Percentiles rank a stretch among this genome's conserved stretches.
Conservation (phyloP, 2,113 vertebrate species). For the Lycocorax pyrrhopterus region DNA sequence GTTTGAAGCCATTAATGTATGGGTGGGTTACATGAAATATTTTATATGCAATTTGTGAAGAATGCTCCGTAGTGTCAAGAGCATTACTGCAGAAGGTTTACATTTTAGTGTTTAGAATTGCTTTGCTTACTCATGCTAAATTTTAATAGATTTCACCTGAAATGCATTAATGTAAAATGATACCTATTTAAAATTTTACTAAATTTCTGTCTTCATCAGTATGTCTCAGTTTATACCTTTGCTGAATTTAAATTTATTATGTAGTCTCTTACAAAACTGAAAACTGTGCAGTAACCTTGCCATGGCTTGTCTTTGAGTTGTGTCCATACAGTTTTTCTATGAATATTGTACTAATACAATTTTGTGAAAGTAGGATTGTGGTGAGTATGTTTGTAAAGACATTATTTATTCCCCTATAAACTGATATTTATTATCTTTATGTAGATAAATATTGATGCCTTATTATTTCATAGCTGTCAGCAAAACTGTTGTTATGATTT, state of each 20-base stretch:
- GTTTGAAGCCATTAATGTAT: neutral
- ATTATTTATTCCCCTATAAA: slow-evolving; percentile 20
- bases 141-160: neutral
- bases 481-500: neutral
- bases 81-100: neutral
- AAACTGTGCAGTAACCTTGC: neutral
- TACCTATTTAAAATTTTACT: neutral
- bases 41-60: neutral
- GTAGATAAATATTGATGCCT: neutral
- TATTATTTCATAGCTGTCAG: neutral
- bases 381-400: neutral
- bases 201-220: neutral
- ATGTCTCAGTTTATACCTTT: neutral
- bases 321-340: neutral
- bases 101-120: neutral
- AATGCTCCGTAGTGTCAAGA: neutral
- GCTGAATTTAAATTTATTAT: neutral
- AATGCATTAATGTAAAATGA: neutral
- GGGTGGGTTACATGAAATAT: neutral
- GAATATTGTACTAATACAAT: neutral
- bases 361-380: neutral
- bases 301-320: neutral
- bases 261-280: neutral
- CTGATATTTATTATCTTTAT: neutral
- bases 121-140: neutral